phyloP scores from a whole-genome alignment of 2,113 vertebrate genomes.

The Mirounga angustirostris region DNA sequence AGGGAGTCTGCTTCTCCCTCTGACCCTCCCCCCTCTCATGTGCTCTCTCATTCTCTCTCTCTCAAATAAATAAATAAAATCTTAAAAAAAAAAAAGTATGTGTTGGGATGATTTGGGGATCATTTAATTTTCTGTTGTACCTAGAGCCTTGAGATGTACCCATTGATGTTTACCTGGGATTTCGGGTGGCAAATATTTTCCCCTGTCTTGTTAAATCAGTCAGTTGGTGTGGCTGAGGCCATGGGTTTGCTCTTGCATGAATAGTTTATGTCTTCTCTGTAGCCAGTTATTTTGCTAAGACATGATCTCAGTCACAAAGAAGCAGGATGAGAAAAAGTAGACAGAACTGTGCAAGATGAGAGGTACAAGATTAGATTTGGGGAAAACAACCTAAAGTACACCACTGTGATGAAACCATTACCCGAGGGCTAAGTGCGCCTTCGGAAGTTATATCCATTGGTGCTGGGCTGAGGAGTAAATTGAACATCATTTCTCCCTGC shows the following conservation, averaged over 20 bases:
- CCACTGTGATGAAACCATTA: background rate
- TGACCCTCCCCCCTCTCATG: too few species aligned
- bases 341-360: background rate
- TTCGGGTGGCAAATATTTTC: background rate
- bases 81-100: background rate
- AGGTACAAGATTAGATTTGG: background rate
- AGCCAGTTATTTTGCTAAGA: background rate
- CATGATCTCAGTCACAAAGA: conserved; percentile 1
- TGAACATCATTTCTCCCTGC: background rate
- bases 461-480: background rate
- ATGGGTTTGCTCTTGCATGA: background rate
- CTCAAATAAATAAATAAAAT: too few species aligned
- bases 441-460: background rate
- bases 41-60: too few species aligned
- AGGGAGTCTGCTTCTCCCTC: too few species aligned
- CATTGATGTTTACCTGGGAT: background rate
- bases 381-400: background rate
- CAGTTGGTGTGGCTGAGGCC: background rate
- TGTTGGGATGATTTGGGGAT: background rate
- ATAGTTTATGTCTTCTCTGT: background rate
- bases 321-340: background rate
- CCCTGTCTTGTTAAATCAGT: background rate
- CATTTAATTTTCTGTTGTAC: background rate
- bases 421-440: background rate
- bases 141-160: background rate